A percentile compares a stretch with the other conserved stretches of the same genome.
Conservation (phyloP, 2,113 vertebrate genomes). For the Sapayoa aenigma region DNA sequence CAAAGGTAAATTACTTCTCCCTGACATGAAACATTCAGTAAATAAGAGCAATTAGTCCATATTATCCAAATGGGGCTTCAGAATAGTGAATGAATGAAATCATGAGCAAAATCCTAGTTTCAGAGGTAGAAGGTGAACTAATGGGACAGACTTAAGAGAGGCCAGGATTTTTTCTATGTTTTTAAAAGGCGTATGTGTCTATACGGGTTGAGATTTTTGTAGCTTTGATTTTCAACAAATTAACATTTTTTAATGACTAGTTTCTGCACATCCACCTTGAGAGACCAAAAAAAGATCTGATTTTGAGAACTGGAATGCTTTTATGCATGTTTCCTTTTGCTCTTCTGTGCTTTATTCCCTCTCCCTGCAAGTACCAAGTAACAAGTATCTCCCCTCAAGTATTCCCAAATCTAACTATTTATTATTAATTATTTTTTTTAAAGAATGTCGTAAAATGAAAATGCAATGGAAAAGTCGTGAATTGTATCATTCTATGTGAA, state of each 20-base stretch:
- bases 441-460: background rate
- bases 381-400: background rate
- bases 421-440: background rate
- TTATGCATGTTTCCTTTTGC: background rate
- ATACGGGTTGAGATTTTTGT: background rate
- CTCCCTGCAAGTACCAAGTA: background rate
- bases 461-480: background rate
- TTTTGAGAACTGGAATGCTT: background rate
- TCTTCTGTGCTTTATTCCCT: background rate
- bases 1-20: background rate
- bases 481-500: background rate
- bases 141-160: background rate
- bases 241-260: background rate
- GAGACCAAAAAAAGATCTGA: background rate
- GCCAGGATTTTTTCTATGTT: background rate
- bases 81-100: background rate
- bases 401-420: background rate
- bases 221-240: background rate
- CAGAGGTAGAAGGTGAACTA: background rate
- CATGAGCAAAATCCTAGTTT: background rate
- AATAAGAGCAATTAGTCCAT: background rate
- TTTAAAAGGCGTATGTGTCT: rapidly evolving
- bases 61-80: background rate
- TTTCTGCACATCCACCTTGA: background rate
- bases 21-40: background rate